Conservation (phyloP, 2,888 invertebrate genomes). For the Drosophila quinaria region DNA sequence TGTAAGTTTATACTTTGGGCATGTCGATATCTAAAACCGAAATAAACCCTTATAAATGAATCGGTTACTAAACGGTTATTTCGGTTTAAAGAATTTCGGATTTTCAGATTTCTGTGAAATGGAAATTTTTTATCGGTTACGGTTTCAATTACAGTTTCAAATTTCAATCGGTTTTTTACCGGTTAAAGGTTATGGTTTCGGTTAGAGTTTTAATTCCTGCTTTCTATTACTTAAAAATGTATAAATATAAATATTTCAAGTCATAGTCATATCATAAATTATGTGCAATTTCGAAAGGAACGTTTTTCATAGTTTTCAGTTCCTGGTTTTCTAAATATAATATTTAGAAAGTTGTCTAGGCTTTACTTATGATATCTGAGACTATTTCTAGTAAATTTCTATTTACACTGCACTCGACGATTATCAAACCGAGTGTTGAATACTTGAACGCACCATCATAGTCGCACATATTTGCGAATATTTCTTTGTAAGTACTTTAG, state of each 20-base stretch:
- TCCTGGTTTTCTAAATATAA: neutral
- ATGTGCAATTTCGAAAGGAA: neutral
- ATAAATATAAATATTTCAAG: neutral
- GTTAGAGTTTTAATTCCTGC: too few species aligned
- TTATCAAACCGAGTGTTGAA: conserved; percentile 28
- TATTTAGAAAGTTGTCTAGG: conserved; percentile 3
- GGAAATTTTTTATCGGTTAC: too few species aligned
- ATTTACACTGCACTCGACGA: conserved; percentile 15
- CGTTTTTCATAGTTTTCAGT: neutral
- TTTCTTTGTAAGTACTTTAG: conserved; percentile 26
- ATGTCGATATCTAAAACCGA: too few species aligned
- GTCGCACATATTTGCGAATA: conserved; percentile 43
- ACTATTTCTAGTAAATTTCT: conserved; percentile 2
- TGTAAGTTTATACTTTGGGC: too few species aligned
- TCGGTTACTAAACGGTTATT: too few species aligned
- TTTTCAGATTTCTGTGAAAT: too few species aligned
- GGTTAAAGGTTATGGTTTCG: too few species aligned
- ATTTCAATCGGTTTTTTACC: too few species aligned
- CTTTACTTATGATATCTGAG: neutral
- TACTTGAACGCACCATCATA: conserved; percentile 48
- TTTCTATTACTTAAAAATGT: too few species aligned
- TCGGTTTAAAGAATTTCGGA: too few species aligned
- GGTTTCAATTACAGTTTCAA: too few species aligned
- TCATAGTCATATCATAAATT: neutral
- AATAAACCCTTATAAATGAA: too few species aligned